These are phyloP conservation scores for Arothron firmamentum DNA, from an alignment of 2,113 vertebrate genomes.

Conservation along the genomic window DNA sequence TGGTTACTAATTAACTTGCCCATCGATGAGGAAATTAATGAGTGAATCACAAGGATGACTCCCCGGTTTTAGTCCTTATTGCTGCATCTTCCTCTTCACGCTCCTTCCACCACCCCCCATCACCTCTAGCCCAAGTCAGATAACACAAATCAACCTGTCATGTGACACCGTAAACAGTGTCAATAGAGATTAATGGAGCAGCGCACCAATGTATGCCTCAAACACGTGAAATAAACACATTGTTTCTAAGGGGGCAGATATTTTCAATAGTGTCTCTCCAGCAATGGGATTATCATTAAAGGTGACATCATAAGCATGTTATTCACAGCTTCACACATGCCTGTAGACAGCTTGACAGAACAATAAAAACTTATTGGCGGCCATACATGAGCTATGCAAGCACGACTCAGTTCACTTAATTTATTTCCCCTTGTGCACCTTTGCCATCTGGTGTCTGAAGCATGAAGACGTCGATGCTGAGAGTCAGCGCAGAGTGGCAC, in stretches of 20 bases:
- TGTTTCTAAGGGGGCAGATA: constrained; percentile 2
- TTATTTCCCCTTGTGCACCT: constrained; percentile 25
- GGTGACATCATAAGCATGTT: background rate
- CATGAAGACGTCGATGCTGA: constrained; percentile 3
- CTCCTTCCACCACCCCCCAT: constrained; percentile 17
- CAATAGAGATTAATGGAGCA: constrained; percentile 40
- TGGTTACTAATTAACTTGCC: constrained; percentile 42
- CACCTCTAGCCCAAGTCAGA: constrained; percentile 16
- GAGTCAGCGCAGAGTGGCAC: constrained; percentile 25
- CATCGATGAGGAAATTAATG: constrained; percentile 42
- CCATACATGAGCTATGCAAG: constrained; percentile 1
- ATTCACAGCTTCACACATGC: background rate
- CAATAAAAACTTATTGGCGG: constrained; percentile 5
- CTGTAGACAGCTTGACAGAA: constrained; percentile 12
- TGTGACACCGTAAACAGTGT: constrained; percentile 50
- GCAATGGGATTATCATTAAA: background rate
- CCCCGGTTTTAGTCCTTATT: constrained; percentile 15
- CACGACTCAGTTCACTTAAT: constrained; percentile 17
- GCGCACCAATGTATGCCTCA: constrained; percentile 10
- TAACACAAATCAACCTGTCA: constrained; percentile 52
- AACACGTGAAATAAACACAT: constrained; percentile 6
- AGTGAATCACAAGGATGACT: constrained; percentile 37
- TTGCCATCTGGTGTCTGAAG: constrained; percentile 32
- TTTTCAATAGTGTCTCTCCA: background rate
- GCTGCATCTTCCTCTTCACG: constrained; percentile 35